phyloP scores from a whole-genome alignment of 2,797 vertebrate species.

The Adelosebastes latens region DNA sequence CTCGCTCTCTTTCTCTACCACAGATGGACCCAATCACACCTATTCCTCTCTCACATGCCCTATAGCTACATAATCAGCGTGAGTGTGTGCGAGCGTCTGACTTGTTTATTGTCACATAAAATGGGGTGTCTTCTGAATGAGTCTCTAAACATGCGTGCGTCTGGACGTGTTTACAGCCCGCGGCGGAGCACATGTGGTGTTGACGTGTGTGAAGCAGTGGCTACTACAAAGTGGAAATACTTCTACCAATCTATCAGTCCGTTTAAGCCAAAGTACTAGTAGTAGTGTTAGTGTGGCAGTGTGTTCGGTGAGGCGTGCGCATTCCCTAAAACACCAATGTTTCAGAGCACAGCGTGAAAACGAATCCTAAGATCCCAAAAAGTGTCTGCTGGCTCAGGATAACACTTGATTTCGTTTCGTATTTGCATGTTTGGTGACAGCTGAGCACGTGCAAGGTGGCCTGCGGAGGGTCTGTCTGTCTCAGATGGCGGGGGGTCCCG shows the following conservation, averaged over 20 bases:
- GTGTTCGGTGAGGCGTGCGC: not conserved
- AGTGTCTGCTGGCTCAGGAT: conserved; percentile 2
- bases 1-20: conserved; percentile 46
- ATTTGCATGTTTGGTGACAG: conserved; percentile 51
- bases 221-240: not conserved
- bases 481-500: conserved; percentile 57
- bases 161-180: conserved; percentile 7
- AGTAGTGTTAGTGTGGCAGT: not conserved
- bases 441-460: conserved; percentile 53
- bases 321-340: not conserved
- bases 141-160: conserved; percentile 31
- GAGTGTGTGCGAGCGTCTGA: conserved; percentile 25
- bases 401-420: conserved; percentile 22
- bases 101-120: conserved; percentile 59
- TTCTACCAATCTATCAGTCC: not conserved
- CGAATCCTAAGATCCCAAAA: not conserved
- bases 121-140: conserved; percentile 42
- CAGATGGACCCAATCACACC: conserved; percentile 81
- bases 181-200: conserved; percentile 15
- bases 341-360: not conserved
- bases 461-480: conserved; percentile 65
- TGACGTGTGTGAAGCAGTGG: conserved; percentile 12
- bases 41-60: conserved; percentile 75
- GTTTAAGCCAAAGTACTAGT: not conserved
- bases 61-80: conserved; percentile 51